Evolutionary conservation across 2,888 invertebrate genomes (phyloP), one percentile per base, ranked within the genome.

Genomic region (Amblyjoppa fuscipennis): DNA sequence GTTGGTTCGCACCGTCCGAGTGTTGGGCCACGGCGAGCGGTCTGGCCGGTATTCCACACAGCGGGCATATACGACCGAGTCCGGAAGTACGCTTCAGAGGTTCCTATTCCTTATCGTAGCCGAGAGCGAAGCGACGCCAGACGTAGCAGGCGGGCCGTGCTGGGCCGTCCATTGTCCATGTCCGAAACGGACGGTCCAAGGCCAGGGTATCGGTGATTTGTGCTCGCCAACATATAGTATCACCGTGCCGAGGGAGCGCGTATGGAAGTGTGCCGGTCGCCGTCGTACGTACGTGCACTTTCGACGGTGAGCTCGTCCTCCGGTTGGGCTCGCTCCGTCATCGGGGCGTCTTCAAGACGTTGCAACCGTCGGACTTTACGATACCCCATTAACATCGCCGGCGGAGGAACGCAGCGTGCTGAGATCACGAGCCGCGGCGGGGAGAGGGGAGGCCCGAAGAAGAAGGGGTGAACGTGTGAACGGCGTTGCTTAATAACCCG

Each of bases 51-150:
- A 81, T 69, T 69, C 66, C 64, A 13, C 49, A 61, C 61, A 59
- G 49, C 56, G 34, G 16, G 49, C 49, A 74, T 53, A 31, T 13
- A 56, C 38, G 74, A n/a, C 38, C 31, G 86, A 68, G 85, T 88
- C 86, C 92, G 93, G 93, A 93, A 93, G 89, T 89, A 92, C 91
- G 93, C 92, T 93, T 90, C 89, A 90, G 89, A 90, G 90, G 89
- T 87, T 92, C 89, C 89, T 89, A 88, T 91, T 90, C 89, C 93
- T 93, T 93, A 93, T 93, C 93, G 88, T 90, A 87, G 81, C 71
- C 53, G 83, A 77, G 76, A 59, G 59, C 83, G 83, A 82, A 71
- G 76, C 84, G 82, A 82, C 85, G 89, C 88, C 87, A 88, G 84
- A 81, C 84, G 74, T 78, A 53, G 53, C 70, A 87, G 87, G 88